These are phyloP conservation scores for Astreopora myriophthalma DNA, from an alignment of 64 coral and sea anemone genomes.

Conservation along the genomic window DNA sequence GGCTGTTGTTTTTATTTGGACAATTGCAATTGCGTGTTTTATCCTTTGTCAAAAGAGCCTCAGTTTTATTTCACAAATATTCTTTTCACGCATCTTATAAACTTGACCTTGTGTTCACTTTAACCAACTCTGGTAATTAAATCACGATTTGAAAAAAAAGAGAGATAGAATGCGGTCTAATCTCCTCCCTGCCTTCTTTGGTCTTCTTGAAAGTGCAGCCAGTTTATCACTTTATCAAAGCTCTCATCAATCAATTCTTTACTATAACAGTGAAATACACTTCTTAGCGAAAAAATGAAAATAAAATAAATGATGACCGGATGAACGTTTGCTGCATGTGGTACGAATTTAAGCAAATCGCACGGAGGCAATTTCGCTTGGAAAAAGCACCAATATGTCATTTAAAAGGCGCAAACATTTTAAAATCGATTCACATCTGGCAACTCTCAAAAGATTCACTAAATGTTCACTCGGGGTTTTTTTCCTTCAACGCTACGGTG, in stretches of 20 bases:
- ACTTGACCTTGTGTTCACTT: too few relatives aligned
- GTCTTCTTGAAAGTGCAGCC: not conserved
- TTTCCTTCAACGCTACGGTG: not conserved
- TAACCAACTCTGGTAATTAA: not conserved
- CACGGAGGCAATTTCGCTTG: not conserved
- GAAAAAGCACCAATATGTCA: not conserved
- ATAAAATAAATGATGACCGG: too few relatives aligned
- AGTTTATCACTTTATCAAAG: constrained; percentile 30
- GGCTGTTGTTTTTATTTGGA: too few relatives aligned
- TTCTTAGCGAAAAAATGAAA: constrained; percentile 17
- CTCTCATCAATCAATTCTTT: constrained; percentile 6
- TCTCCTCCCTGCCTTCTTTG: not conserved
- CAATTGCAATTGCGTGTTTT: too few relatives aligned
- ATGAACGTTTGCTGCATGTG: constrained; percentile 5
- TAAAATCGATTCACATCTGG: too few relatives aligned
- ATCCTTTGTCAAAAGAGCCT: too few relatives aligned
- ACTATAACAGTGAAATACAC: not conserved
- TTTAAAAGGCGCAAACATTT: not conserved
- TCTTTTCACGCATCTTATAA: too few relatives aligned
- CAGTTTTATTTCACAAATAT: too few relatives aligned
- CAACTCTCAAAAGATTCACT: too few relatives aligned
- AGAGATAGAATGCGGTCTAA: not conserved
- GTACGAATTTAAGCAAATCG: constrained; percentile 3
- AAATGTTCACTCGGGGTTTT: too few relatives aligned
- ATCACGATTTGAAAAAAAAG: not conserved